Conservation (phyloP, 2,113 vertebrate species). For the Oncorhynchus kisutch region DNA sequence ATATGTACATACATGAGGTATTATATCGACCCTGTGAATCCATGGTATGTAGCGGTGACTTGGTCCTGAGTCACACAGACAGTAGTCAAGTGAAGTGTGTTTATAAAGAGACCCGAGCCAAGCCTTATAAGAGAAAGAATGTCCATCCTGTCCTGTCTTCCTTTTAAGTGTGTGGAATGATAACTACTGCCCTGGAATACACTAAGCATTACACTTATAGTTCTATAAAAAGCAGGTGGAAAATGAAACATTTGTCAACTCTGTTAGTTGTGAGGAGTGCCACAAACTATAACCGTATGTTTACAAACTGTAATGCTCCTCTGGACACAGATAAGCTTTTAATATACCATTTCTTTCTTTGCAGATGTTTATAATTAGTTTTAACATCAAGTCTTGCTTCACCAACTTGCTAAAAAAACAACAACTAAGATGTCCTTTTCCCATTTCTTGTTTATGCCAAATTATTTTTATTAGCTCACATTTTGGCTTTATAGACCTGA, state of each 20-base stretch:
- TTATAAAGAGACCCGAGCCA: slow-evolving; percentile 35
- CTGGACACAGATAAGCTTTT: neutral
- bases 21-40: slow-evolving; percentile 15
- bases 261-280: neutral
- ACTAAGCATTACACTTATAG: slow-evolving; percentile 15
- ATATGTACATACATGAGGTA: neutral
- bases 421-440: neutral
- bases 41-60: slow-evolving; percentile 48
- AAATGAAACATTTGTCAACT: slow-evolving; percentile 13
- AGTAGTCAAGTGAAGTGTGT: slow-evolving; percentile 34
- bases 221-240: slow-evolving; percentile 52
- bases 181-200: slow-evolving; percentile 21
- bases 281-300: neutral
- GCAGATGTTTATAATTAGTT: neutral
- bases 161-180: slow-evolving; percentile 66
- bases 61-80: slow-evolving; percentile 43
- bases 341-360: neutral
- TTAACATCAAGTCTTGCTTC: neutral
- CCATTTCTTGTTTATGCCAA: too few species aligned
- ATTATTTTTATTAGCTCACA: too few species aligned
- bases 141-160: slow-evolving; percentile 36
- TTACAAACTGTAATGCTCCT: neutral
- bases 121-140: slow-evolving; percentile 22
- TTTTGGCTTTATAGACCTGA: neutral
- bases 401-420: neutral